Base-by-base conservation (phyloP, 2,113 vertebrate genomes). In the Tauraco erythrolophus region DNA sequence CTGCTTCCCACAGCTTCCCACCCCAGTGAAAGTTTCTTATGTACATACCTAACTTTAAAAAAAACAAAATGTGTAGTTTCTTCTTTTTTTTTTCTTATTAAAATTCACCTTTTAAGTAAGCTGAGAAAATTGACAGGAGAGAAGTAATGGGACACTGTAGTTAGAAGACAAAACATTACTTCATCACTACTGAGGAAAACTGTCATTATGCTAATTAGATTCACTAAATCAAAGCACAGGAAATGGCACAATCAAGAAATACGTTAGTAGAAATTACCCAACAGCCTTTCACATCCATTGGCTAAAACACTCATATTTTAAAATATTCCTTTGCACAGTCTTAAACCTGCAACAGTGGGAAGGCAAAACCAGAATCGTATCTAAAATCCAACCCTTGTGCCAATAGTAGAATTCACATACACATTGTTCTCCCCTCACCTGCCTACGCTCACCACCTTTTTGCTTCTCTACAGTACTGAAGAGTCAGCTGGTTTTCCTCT, bases 201-300 rank as follows among this genome's bases (percentile, higher is more conserved):
- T 48, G 17, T 79, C 64, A 53, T 95, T 89, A 70, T 58, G 23
- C 50, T 91, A 81, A 84, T 64, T 78, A 76, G 53, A 85, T 22
- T 89, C 53, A 88, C 91, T 91, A 95, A 94, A 96, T 81, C 57
- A 89, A 95, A 96, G 81, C 43, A 72, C 23, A 77, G 53, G 35
- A 92, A 97, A 93, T 33, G 57, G 61, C 45, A 87, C 0, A 0
- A 84, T 66, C 30, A 27, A 86, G 41, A 95, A 92, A 82, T 31
- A 88, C 4, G 2, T 92, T 43, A 95, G 45, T 6, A 77, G 78
- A 90, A 90, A 72, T 80, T 79, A 86, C 23, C 21, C 57, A 69
- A 48, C 7, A 64, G 41, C 62, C 75, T 50, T 84, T 50, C 11
- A 50, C 7, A 57, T 46, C n/a, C 39, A 45, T 81, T 86, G 31